These are phyloP conservation scores for Cephus sareptanus DNA, from an alignment of 2,888 invertebrate species.

Conservation along the genomic window DNA sequence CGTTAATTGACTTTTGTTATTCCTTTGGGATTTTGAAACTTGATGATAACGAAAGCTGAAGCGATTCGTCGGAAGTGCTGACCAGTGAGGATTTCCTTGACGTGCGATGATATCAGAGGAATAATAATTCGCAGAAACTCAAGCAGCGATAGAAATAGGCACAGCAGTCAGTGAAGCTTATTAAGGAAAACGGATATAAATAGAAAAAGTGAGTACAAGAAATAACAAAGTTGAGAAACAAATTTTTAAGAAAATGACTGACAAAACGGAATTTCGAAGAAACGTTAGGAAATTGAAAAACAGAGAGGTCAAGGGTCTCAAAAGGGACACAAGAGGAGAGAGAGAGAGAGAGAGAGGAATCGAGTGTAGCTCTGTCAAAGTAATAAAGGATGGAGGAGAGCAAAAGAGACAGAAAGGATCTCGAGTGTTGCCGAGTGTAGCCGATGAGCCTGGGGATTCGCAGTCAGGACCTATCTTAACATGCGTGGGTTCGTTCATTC, in stretches of 20 bases:
- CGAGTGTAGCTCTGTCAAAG: neutral
- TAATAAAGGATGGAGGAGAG: neutral
- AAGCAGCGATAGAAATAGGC: neutral
- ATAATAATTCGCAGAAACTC: neutral
- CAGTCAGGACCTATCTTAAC: constrained; percentile 62
- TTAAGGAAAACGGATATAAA: neutral
- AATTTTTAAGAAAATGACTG: neutral
- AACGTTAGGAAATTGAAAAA: neutral
- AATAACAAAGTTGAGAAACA: neutral
- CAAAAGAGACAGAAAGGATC: neutral
- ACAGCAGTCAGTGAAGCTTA: neutral
- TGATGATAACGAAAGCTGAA: neutral
- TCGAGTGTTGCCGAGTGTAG: constrained; percentile 11
- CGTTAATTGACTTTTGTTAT: neutral
- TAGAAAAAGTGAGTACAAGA: neutral
- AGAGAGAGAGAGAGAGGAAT: neutral
- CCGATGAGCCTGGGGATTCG: constrained; percentile 25
- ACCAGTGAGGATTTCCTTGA: neutral
- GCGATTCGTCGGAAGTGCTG: neutral
- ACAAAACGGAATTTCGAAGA: neutral
- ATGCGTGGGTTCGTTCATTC: constrained; percentile 47
- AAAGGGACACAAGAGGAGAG: neutral
- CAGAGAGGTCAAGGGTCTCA: neutral
- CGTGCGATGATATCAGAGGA: neutral
- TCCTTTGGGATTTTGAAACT: neutral